These are phyloP conservation scores for Phrixothrix hirtus DNA, from an alignment of 2,888 invertebrate genomes.

Conservation along the genomic window DNA sequence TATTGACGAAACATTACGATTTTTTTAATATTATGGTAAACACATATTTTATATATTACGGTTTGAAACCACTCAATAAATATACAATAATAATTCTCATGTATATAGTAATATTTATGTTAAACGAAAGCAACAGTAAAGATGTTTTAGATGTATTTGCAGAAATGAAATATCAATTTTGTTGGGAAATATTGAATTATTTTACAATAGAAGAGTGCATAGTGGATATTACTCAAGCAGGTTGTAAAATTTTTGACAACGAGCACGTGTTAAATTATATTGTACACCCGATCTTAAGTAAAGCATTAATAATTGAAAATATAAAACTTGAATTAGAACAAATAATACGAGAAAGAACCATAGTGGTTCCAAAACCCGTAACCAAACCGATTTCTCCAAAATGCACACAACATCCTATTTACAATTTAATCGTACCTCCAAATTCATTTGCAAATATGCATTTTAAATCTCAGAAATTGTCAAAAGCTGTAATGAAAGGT, in stretches of 20 bases:
- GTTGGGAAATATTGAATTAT: slow-evolving; percentile 52
- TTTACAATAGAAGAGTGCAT: slow-evolving; percentile 58
- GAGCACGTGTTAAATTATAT: slow-evolving; percentile 59
- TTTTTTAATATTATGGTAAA: slow-evolving; percentile 39
- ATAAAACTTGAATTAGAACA: slow-evolving; percentile 29
- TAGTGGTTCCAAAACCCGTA: slow-evolving; percentile 13
- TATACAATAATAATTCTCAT: slow-evolving; percentile 35
- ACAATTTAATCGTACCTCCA: slow-evolving; percentile 18
- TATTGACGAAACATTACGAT: slow-evolving; percentile 39
- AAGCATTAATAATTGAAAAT: slow-evolving; percentile 36
- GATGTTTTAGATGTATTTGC: slow-evolving; percentile 37
- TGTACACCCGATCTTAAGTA: slow-evolving; percentile 56
- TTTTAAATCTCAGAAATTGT: slow-evolving; percentile 32
- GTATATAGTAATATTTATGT: slow-evolving; percentile 44
- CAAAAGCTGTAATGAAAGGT: slow-evolving; percentile 37
- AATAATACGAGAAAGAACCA: slow-evolving; percentile 7
- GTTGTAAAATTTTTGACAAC: slow-evolving; percentile 58
- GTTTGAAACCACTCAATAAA: slow-evolving; percentile 34
- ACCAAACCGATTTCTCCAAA: slow-evolving; percentile 40
- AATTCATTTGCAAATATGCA: slow-evolving; percentile 29
- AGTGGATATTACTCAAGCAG: slow-evolving; percentile 56
- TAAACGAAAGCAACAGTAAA: slow-evolving; percentile 39
- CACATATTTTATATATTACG: slow-evolving; percentile 33
- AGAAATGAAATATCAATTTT: slow-evolving; percentile 31
- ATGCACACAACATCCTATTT: slow-evolving; percentile 24